These are phyloP conservation scores for Cerceris ruficornis DNA, from an alignment of 2,888 invertebrate genomes.

Conservation along the genomic window DNA sequence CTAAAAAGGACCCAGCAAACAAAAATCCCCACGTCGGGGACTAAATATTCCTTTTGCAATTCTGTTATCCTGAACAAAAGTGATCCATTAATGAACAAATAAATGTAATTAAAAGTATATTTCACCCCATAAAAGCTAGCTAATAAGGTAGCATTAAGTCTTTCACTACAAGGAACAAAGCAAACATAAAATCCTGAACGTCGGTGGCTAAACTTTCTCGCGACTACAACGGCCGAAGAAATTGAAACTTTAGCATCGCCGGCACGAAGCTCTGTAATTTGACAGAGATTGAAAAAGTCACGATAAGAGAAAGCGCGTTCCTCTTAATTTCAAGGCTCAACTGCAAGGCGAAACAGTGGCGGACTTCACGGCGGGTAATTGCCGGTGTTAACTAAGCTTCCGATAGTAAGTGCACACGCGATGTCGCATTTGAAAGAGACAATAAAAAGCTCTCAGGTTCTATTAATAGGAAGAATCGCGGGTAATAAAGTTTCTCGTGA, in stretches of 20 bases:
- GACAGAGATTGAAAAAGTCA: background rate
- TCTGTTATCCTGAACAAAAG: too few relatives aligned
- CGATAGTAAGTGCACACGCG: conserved; percentile 15
- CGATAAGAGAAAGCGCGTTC: background rate
- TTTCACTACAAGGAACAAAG: too few relatives aligned
- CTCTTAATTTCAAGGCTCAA: background rate
- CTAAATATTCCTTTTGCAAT: too few relatives aligned
- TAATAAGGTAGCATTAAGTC: too few relatives aligned
- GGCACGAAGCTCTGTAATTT: background rate
- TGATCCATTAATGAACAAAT: too few relatives aligned
- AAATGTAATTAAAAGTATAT: too few relatives aligned
- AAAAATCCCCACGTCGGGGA: too few relatives aligned
- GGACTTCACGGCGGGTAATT: background rate
- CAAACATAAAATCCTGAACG: too few relatives aligned
- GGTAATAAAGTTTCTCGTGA: conserved; percentile 2
- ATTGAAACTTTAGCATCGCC: background rate
- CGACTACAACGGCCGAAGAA: background rate
- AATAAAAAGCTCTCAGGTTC: conserved; percentile 12
- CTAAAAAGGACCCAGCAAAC: too few relatives aligned
- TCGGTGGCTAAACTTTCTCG: too few relatives aligned
- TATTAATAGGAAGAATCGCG: conserved; percentile 5
- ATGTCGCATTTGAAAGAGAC: conserved; percentile 17
- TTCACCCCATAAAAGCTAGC: too few relatives aligned
- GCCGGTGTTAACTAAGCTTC: background rate
- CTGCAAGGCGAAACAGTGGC: too few relatives aligned